These are phyloP conservation scores for Pterois miles DNA, from an alignment of 2,797 vertebrate species.

Conservation along the genomic window DNA sequence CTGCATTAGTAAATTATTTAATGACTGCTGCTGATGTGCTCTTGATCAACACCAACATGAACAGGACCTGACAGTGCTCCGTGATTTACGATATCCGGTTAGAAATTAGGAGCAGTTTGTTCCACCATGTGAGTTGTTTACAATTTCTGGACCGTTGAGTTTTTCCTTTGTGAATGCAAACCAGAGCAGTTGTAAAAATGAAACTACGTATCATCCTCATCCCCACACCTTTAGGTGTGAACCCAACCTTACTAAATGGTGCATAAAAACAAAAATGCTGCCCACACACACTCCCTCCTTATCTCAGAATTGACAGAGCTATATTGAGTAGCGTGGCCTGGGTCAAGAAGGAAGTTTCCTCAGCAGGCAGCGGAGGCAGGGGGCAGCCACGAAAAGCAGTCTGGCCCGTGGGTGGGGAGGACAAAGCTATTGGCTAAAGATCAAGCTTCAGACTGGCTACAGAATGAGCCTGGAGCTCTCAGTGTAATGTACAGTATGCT, in stretches of 20 bases:
- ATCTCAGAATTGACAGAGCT: slow-evolving; percentile 11
- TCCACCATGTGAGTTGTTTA: too few species aligned
- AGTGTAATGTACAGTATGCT: slow-evolving; percentile 76
- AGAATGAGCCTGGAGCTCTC: slow-evolving; percentile 59
- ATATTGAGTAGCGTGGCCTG: slow-evolving; percentile 9
- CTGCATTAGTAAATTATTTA: too few species aligned
- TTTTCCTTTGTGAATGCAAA: too few species aligned
- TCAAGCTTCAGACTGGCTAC: slow-evolving; percentile 30
- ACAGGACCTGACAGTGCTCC: too few species aligned
- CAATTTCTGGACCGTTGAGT: too few species aligned
- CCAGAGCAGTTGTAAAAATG: too few species aligned
- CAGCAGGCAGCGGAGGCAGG: slow-evolving; percentile 7
- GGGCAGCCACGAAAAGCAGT: slow-evolving; percentile 25
- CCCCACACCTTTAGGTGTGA: too few species aligned
- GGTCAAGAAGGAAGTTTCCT: slow-evolving; percentile 52
- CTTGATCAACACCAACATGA: too few species aligned
- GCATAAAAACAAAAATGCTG: not conserved
- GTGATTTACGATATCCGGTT: too few species aligned
- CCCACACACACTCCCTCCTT: not conserved
- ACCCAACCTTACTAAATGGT: not conserved
- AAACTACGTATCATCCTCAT: too few species aligned
- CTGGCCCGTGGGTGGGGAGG: slow-evolving; percentile 29
- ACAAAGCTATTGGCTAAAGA: slow-evolving; percentile 45
- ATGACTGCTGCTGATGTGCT: too few species aligned
- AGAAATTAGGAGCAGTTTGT: too few species aligned